A percentile compares a stretch with the other conserved stretches of the same genome.
Conservation (phyloP, 2,113 vertebrate genomes). For the Pomatostomus ruficeps region DNA sequence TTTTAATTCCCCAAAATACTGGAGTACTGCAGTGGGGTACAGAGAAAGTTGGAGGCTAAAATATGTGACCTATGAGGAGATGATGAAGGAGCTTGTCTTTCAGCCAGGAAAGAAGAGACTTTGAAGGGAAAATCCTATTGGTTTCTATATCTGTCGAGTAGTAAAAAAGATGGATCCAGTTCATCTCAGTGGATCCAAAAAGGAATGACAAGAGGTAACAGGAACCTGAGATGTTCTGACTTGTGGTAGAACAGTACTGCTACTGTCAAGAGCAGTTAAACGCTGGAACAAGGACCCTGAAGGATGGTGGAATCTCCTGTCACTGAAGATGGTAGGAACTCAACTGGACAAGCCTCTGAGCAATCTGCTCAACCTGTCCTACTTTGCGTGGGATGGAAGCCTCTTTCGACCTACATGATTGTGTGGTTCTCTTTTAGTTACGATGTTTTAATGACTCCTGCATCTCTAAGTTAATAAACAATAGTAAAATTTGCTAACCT, state of each 20-base stretch:
- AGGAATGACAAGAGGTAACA: not conserved
- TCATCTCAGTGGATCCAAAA: not conserved
- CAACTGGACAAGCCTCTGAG: not conserved
- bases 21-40: not conserved
- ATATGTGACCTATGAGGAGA: fast-evolving
- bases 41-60: not conserved
- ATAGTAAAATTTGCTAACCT: not conserved
- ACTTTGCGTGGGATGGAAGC: not conserved
- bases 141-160: not conserved
- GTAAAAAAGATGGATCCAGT: not conserved
- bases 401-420: not conserved
- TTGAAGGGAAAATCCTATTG: not conserved
- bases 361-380: not conserved
- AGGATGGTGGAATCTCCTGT: not conserved
- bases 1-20: not conserved
- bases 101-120: not conserved
- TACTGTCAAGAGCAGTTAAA: not conserved
- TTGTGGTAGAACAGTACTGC: not conserved
- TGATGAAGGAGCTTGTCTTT: not conserved
- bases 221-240: not conserved
- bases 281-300: not conserved
- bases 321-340: not conserved
- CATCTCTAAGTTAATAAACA: not conserved
- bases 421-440: not conserved
- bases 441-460: not conserved